Percentiles rank a stretch among this genome's conserved stretches.
Conservation (phyloP, 2,888 invertebrate species). For the Eristalis tenax region DNA sequence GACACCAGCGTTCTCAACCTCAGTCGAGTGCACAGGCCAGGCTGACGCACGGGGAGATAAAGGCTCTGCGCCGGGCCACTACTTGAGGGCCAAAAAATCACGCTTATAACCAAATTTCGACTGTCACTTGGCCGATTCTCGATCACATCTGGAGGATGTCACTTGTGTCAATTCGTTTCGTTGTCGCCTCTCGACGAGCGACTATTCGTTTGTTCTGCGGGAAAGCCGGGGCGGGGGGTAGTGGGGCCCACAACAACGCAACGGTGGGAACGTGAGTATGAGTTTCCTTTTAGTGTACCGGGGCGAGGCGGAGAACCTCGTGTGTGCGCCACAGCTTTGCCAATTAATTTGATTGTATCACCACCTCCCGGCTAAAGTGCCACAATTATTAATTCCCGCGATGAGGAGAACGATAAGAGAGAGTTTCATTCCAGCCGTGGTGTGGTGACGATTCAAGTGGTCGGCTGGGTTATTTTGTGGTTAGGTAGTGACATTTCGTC, state of each 20-base stretch:
- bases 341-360: slow-evolving; percentile 61
- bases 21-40: slow-evolving; percentile 6
- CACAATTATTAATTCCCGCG: slow-evolving; percentile 55
- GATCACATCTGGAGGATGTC: slow-evolving; percentile 47
- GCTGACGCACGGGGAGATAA: not conserved
- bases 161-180: slow-evolving; percentile 44
- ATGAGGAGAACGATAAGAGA: slow-evolving; percentile 36
- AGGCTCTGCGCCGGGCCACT: not conserved
- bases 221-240: not conserved
- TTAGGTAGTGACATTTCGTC: not conserved
- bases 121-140: slow-evolving; percentile 44
- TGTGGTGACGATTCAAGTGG: not conserved
- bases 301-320: slow-evolving; percentile 4
- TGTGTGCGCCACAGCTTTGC: slow-evolving; percentile 17
- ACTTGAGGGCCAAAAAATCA: slow-evolving; percentile 16
- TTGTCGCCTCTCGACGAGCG: slow-evolving; percentile 20
- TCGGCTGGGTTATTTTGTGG: not conserved
- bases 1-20: not conserved
- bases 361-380: slow-evolving; percentile 45
- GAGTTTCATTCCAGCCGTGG: slow-evolving; percentile 34
- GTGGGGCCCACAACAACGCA: not conserved
- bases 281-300: not conserved
- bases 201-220: not conserved
- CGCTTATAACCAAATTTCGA: slow-evolving; percentile 49
- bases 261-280: not conserved